Evolutionary conservation across 2,113 vertebrate genomes (phyloP), one percentile per base, ranked within the genome.

Genomic region (Lophius piscatorius): DNA sequence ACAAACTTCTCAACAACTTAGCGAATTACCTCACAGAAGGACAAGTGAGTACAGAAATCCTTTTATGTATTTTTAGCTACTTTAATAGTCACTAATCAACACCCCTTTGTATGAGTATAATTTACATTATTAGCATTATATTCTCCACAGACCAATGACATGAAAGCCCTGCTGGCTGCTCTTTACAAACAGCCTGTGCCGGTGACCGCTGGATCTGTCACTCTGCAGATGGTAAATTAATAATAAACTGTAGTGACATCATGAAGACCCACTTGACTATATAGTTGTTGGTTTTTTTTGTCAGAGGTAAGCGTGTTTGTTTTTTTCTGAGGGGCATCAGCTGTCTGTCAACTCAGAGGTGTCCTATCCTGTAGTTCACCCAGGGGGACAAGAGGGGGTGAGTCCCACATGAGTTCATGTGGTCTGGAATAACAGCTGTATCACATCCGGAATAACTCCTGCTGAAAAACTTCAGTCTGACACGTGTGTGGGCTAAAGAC

Each of bases 1-100:
- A 96, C 90, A 96, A 95, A 81, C 90, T 96, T 20, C 88, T 96
- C 51, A 97, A 97, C 74, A 93, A 87, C 33, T 76, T 96, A 35
- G 94, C 94, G 0, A 94, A 96, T 63, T 92, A 88, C 60, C 58
- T 94, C 40, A 82, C 86, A 1, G 94, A 94, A 74, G 80, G 91
- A 46, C 94, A 96, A 89, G 95, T 96, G 74, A 89, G 86, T 26
- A n/a, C n/a, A n/a, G n/a, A n/a, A n/a, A n/a, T n/a, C n/a, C n/a
- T n/a, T n/a, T n/a, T n/a, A n/a, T n/a, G n/a, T n/a, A n/a, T n/a
- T n/a, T n/a, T n/a, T n/a, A n/a, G n/a, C n/a, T n/a, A n/a, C n/a
- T n/a, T n/a, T n/a, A n/a, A n/a, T n/a, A n/a, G n/a, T n/a, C n/a
- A n/a, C n/a, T n/a, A n/a, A n/a, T n/a, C n/a, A n/a, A n/a, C n/a